Base-by-base conservation (phyloP, 2,888 invertebrate genomes). In the Drosophila lacicola region DNA sequence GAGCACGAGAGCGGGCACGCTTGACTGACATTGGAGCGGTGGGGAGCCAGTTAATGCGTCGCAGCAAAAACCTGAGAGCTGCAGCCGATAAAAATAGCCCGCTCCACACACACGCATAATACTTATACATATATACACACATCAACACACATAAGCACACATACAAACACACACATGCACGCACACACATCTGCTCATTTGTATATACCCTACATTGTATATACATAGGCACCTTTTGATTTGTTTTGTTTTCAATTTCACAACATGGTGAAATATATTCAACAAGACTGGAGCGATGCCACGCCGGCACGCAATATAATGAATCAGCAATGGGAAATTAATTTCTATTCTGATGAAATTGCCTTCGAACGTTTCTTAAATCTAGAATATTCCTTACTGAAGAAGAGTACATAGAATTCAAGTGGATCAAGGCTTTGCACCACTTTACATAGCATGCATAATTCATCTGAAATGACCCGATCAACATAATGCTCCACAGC, bases 241-340 rank as follows among this genome's bases (percentile, higher is more conserved):
- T 13, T 53, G 17, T 25, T 39, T 34, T 41, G 14, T 34, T 19
- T 29, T 19, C 11, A 2, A 3, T 75, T 74, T 74, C 70, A 19
- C 57, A 64, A 42, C n/a, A 21, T 74, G 56, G 13, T 57, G 74
- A 74, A 74, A 74, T 69, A 34, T 39, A 5, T 19, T 37, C 25
- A 55, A 44, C 17, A 53, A 6, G 3, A 9, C 13, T 47, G 0
- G 1, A n/a, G 10, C 34, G 55, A 29, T 29, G n/a, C 0, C 17
- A 17, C 17, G 17, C 17, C 17, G 17, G 17, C 17, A 17, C 17
- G 17, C 17, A 17, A 17, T 17, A 17, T 17, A 21, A 14, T 68
- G 34, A 57, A 34, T 56, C 55, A 56, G 44, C 21, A 29, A 41
- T 44, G 25, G 33, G 19, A 54, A 50, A 14, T 2, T 0, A 11